These are phyloP conservation scores for Pinna nobilis DNA, from an alignment of 1,140 invertebrate species.

Conservation along the genomic window DNA sequence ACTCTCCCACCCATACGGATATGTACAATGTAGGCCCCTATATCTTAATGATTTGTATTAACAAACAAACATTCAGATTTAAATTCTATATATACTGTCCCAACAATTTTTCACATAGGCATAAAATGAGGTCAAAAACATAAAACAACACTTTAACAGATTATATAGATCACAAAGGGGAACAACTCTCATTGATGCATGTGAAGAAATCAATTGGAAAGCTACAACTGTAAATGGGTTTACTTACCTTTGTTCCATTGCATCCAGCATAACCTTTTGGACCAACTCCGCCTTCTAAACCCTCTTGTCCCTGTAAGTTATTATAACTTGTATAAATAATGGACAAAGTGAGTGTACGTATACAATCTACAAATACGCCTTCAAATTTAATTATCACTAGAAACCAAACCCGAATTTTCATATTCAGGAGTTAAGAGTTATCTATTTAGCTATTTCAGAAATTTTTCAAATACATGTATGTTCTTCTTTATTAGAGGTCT, in stretches of 20 bases:
- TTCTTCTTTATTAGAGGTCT: too few species aligned
- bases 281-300: slow-evolving; percentile 64
- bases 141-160: neutral
- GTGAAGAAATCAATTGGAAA: neutral
- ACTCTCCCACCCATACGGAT: too few species aligned
- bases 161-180: neutral
- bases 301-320: slow-evolving; percentile 68
- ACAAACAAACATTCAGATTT: neutral
- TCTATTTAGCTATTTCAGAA: too few species aligned
- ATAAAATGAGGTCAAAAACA: neutral
- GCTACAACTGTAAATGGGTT: neutral
- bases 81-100: neutral
- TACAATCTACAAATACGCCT: too few species aligned
- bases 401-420: too few species aligned
- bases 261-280: slow-evolving; percentile 65
- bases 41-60: neutral
- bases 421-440: too few species aligned
- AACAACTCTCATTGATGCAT: neutral
- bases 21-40: too few species aligned
- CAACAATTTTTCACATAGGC: neutral
- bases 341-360: too few species aligned
- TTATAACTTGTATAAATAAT: too few species aligned
- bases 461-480: too few species aligned
- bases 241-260: slow-evolving; percentile 70
- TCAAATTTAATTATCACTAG: too few species aligned